A percentile compares a stretch with the other conserved stretches of the same genome.
These are phyloP conservation scores for Cyprinodon brontotheroides DNA, from an alignment of 2,113 vertebrate genomes.

Conservation along the genomic window DNA sequence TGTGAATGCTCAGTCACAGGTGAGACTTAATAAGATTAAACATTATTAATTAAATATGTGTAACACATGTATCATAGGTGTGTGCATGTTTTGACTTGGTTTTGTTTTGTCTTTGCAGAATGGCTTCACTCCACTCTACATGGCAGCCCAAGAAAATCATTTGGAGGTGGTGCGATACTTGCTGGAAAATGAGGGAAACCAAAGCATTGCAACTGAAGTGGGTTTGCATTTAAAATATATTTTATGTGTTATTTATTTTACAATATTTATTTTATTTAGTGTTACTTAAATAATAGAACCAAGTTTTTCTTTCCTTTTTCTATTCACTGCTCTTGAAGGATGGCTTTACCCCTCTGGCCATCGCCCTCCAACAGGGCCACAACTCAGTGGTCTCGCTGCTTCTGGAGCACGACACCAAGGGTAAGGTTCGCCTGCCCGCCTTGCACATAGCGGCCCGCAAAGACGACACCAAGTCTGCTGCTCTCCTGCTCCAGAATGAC, in stretches of 20 bases:
- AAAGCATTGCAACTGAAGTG: constrained; percentile 98
- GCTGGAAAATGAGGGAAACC: constrained; percentile 95
- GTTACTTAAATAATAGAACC: neutral
- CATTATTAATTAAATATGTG: neutral
- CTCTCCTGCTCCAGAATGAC: constrained; percentile 95
- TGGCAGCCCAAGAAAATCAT: constrained; percentile 98
- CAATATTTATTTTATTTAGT: neutral
- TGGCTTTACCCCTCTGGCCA: constrained; percentile 95
- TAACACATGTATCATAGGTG: neutral
- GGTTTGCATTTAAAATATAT: neutral
- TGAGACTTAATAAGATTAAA: constrained; percentile 50
- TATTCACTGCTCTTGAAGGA: constrained; percentile 77
- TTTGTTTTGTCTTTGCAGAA: constrained; percentile 79
- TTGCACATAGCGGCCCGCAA: constrained; percentile 97
- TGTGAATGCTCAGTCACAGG: constrained; percentile 96
- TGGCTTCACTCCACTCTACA: constrained; percentile 98
- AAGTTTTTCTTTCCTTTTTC: neutral
- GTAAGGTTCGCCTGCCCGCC: constrained; percentile 92
- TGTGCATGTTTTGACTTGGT: neutral
- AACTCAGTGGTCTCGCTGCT: constrained; percentile 95
- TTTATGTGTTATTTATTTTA: neutral
- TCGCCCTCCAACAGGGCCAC: constrained; percentile 96
- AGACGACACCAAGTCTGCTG: constrained; percentile 96
- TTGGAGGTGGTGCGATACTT: constrained; percentile 94
- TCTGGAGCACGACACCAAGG: constrained; percentile 97